Evolutionary conservation across 2,797 vertebrate genomes (phyloP).

Genomic region (Heterohyrax brucei): DNA sequence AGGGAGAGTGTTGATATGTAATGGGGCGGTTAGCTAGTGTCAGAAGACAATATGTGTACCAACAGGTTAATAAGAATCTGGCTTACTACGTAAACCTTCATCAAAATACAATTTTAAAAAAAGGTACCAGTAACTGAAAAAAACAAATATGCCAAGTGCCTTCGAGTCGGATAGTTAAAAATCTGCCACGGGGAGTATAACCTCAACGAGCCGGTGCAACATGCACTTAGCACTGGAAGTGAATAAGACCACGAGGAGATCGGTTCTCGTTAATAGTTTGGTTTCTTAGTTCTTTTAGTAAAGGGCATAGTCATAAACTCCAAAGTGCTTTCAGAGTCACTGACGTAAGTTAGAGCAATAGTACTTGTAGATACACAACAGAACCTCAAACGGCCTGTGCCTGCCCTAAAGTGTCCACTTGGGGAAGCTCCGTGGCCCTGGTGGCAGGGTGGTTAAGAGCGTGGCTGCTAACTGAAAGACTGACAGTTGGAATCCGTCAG

Average conservation of each 20-base stretch:
- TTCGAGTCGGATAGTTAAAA: not conserved
- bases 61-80: no score
- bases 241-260: constrained; percentile 43
- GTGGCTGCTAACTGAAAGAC: no score
- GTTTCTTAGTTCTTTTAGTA: not conserved
- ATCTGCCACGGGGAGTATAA: not conserved
- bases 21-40: no score
- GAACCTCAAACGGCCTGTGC: not conserved
- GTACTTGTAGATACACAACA: not conserved
- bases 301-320: not conserved
- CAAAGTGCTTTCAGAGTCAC: not conserved
- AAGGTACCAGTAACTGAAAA: no score
- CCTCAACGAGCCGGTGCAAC: not conserved
- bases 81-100: no score
- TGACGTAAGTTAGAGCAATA: not conserved
- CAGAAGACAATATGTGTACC: no score
- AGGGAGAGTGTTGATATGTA: no score
- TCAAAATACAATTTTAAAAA: no score
- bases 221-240: not conserved
- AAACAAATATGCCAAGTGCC: no score
- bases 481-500: no score
- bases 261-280: not conserved
- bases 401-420: not conserved
- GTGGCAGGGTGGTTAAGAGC: no score
- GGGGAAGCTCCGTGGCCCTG: not conserved